phyloP scores from a whole-genome alignment of 2,797 vertebrate species.

The Pagetopsis macropterus region DNA sequence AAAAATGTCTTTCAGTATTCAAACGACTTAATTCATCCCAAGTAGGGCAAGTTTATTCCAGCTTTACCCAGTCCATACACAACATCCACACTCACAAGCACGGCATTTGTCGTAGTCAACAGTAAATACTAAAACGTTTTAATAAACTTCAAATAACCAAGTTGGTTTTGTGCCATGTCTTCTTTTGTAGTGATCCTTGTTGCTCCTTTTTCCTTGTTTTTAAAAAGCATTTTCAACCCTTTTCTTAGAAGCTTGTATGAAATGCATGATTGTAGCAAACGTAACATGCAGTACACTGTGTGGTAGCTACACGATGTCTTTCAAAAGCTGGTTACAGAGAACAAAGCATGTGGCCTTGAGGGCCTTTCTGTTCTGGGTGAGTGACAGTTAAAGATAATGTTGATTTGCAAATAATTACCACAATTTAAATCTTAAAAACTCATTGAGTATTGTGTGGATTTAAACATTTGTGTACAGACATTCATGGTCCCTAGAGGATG shows the following conservation, averaged over 20 bases:
- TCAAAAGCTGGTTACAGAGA: conserved; percentile 1
- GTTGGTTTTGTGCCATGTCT: neutral
- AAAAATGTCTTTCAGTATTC: conserved; percentile 44
- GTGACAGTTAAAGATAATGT: neutral
- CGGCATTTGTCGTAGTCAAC: neutral
- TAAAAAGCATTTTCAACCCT: neutral
- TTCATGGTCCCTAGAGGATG: neutral
- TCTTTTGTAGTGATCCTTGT: neutral
- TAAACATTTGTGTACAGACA: no score
- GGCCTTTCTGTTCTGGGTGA: neutral
- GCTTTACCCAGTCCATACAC: neutral
- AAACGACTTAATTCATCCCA: neutral
- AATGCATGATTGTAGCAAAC: neutral
- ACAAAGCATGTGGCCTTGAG: conserved; percentile 8
- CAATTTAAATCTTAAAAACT: neutral
- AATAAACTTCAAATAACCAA: no score
- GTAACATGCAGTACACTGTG: neutral
- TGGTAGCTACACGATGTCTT: conserved; percentile 5
- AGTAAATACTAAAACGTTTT: no score
- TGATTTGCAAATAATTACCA: neutral
- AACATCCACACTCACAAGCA: neutral
- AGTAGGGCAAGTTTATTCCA: neutral
- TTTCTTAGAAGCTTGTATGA: neutral
- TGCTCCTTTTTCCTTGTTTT: neutral
- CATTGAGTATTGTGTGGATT: no score